Evolutionary conservation across 2,113 vertebrate species (phyloP).

Genomic region (Sinocyclocheilus grahami): DNA sequence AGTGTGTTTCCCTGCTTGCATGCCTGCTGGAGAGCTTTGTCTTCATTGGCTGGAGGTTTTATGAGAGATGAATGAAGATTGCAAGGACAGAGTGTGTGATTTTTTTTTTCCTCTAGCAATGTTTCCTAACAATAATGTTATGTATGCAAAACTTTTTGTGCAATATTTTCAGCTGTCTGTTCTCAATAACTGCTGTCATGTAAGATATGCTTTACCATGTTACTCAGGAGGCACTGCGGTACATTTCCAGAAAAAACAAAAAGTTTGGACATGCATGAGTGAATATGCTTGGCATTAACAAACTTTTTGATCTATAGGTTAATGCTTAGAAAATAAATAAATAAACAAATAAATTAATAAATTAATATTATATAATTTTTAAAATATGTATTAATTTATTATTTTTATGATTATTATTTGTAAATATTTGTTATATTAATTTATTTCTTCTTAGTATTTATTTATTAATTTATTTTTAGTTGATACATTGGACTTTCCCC

Average conservation of each 20-base stretch:
- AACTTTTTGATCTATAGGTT: background rate
- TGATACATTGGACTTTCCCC: background rate
- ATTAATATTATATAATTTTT: too few relatives aligned
- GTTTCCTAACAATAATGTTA: background rate
- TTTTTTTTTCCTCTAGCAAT: background rate
- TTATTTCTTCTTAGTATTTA: background rate
- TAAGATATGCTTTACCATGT: background rate
- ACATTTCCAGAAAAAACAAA: background rate
- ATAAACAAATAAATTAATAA: too few relatives aligned
- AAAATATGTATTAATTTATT: too few relatives aligned
- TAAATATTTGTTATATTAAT: background rate
- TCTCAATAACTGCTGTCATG: background rate
- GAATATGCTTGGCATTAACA: background rate
- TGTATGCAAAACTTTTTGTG: background rate
- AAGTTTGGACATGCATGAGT: background rate
- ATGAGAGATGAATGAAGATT: conserved; percentile 62
- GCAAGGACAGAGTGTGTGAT: conserved; percentile 29
- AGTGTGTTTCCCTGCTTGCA: conserved; percentile 44
- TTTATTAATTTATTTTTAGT: background rate
- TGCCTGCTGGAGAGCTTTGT: conserved; percentile 59
- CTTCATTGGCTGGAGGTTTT: conserved; percentile 61
- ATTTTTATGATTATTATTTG: background rate
- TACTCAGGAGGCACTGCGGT: background rate
- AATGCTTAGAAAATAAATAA: too few relatives aligned
- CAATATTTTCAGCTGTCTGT: background rate